Base-by-base conservation (phyloP, 37 sponge, comb jelly and placozoan species). In the Ephydatia muelleri region DNA sequence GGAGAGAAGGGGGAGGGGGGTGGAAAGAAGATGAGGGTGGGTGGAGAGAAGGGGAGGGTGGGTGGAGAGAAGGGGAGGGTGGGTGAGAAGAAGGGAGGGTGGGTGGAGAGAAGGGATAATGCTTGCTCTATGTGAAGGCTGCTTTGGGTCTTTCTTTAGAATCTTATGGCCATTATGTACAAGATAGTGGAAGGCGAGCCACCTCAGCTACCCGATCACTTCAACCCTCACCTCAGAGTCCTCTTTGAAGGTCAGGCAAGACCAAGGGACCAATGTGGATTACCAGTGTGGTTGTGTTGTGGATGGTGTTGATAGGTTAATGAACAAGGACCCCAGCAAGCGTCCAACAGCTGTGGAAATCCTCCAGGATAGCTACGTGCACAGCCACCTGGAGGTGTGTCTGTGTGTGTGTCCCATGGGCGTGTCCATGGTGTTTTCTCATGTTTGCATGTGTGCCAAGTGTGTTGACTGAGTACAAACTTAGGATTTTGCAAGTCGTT, bases 341-440 rank as follows among this genome's bases (percentile, higher is more conserved):
- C 76, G 99, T 68, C 96, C 96, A 0, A 71, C 91, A n/a, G 95
- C 96, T 16, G 80, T 74, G 27, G 97, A 96, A 66, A 78, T 98
- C n/a, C 83, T 98, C 0, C 79, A 84, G 49, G 91, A 94, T 3
- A 85, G 84, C 11, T 94, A 89, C 78, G 79, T 98, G 25, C 86
- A 89, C 32, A 72, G 78, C 12, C 91, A 96, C 72, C 75, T 94
- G 78, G 73, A 92, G 88, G 96, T 94, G 67, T 80, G 80, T 67
- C 14, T 80, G 57, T 57, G 19, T 14, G 57, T 57, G 19, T 16
- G 12, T 5, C n/a, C n/a, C n/a, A 1, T 57, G 19, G 9, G 57
- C 16, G 66, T 65, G n/a, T 67, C 4, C 32, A 27, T 39, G 33
- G 49, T 49, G 78, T 27, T 13, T n/a, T n/a, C n/a, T n/a, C n/a